A percentile compares a stretch with the other conserved stretches of the same genome.
Evolutionary conservation across 2,797 vertebrate genomes (phyloP).

Genomic region (Hydrophis major): DNA sequence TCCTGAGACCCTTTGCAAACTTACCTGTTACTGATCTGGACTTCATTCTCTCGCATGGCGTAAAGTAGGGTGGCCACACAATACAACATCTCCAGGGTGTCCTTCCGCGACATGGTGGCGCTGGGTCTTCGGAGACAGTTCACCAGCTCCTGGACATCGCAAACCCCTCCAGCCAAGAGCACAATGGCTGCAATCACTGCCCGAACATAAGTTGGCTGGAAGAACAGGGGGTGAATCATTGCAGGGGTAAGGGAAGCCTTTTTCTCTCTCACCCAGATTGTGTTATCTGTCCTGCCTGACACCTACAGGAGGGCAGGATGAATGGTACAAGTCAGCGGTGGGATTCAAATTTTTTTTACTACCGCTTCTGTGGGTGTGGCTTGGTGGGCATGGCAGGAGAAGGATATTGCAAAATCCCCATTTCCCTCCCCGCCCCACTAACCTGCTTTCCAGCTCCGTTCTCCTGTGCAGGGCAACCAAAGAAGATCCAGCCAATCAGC

Average conservation of each 20-base stretch:
- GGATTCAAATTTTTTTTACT: too few relatives aligned
- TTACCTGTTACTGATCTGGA: slow-evolving; percentile 82
- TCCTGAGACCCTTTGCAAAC: neutral
- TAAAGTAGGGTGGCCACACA: slow-evolving; percentile 80
- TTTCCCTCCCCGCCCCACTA: too few relatives aligned
- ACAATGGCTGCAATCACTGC: slow-evolving; percentile 77
- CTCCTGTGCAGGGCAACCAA: too few relatives aligned
- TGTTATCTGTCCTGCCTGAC: neutral
- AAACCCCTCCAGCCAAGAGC: slow-evolving; percentile 76
- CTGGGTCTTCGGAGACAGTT: slow-evolving; percentile 64
- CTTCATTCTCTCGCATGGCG: slow-evolving; percentile 71
- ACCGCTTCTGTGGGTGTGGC: too few relatives aligned
- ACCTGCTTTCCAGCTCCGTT: too few relatives aligned
- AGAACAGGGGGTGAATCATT: neutral
- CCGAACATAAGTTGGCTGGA: slow-evolving; percentile 63
- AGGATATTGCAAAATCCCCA: too few relatives aligned
- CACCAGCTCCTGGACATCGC: slow-evolving; percentile 79
- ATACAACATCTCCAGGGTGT: slow-evolving; percentile 81
- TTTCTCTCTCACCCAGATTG: too few relatives aligned
- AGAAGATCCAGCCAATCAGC: too few relatives aligned
- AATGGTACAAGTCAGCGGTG: neutral
- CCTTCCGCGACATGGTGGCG: slow-evolving; percentile 64
- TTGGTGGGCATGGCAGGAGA: too few relatives aligned
- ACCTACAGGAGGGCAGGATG: neutral
- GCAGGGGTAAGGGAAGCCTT: neutral